phyloP scores from a whole-genome alignment of 2,113 vertebrate genomes.

The Brachypteracias leptosomus region DNA sequence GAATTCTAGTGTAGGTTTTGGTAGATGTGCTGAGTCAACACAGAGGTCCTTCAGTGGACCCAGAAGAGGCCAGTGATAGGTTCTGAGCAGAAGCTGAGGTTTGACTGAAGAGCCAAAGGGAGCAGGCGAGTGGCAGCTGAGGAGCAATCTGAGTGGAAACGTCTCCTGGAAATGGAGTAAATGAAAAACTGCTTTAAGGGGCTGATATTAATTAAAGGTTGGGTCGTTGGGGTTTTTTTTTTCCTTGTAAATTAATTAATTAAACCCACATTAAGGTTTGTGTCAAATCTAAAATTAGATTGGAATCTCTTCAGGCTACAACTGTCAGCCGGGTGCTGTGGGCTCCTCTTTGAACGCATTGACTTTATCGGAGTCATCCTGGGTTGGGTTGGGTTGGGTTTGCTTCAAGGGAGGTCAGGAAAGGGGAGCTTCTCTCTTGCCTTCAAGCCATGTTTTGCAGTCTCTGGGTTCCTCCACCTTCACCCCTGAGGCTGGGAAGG shows the following conservation, averaged over 20 bases:
- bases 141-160: neutral
- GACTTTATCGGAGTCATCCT: neutral
- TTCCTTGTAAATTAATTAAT: neutral
- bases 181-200: neutral
- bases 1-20: neutral
- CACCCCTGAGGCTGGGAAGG: neutral
- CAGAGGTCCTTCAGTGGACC: neutral
- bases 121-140: neutral
- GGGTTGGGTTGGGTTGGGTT: too few relatives aligned
- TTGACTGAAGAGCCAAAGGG: neutral
- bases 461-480: neutral
- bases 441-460: neutral
- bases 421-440: neutral
- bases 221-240: too few relatives aligned
- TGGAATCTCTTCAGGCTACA: constrained; percentile 24
- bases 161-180: neutral
- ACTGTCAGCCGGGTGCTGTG: constrained; percentile 8
- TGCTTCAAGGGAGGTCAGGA: constrained; percentile 3
- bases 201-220: constrained; percentile 15
- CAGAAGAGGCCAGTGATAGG: neutral
- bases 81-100: neutral
- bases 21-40: neutral
- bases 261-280: constrained; percentile 4
- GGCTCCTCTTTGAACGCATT: neutral
- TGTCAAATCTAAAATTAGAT: constrained; percentile 35